Evolutionary conservation across 2,888 invertebrate species (phyloP), one percentile per base, ranked within the genome.

Genomic region (Ornithoptera priamus): DNA sequence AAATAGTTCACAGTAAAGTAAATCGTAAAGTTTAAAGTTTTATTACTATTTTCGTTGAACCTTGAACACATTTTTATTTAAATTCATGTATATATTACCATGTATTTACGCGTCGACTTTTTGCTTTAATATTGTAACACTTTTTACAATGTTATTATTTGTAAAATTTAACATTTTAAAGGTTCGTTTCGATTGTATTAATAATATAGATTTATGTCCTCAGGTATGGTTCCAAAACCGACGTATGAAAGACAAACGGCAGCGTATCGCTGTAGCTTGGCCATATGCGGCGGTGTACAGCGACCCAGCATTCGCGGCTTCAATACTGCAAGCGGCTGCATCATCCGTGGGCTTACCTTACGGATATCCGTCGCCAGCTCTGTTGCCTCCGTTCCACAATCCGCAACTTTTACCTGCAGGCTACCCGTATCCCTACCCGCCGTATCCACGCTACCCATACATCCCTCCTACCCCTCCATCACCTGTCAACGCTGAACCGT

Each of bases 171-270:
- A 30, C 30, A 1, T 8, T 1, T 39, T 39, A 39, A 39, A 10
- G 7, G 7, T 1, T 39, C 39, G 10, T 50, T 50, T 50, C 4
- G 15, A 50, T 18, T 50, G 57, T 57, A 17, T n/a, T 57, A 57
- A 20, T 58, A 58, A 58, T 22, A 24, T 39, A 15, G 17, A 50
- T 65, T 65, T 75, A 87, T 85, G 78, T 78, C 75, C 57, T 88
- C 94, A 97, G 97, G 97, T 98, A 24, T 99, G 99, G 99, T 99
- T 99, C 86, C 98, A 98, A 94, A 98, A 98, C 86, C 94, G 98
- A 53, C 93, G 98, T 67, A 98, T 98, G 98, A 98, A 99, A 84
- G 99, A 99, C 92, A 99, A 99, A 81, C 94, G 99, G 0, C 99
- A 99, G 83, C 94, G 98, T 20, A 96, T 98, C 86, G 97, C 98